Evolutionary conservation across 2,888 invertebrate genomes (phyloP).

Genomic region (Terebella lapidaria): DNA sequence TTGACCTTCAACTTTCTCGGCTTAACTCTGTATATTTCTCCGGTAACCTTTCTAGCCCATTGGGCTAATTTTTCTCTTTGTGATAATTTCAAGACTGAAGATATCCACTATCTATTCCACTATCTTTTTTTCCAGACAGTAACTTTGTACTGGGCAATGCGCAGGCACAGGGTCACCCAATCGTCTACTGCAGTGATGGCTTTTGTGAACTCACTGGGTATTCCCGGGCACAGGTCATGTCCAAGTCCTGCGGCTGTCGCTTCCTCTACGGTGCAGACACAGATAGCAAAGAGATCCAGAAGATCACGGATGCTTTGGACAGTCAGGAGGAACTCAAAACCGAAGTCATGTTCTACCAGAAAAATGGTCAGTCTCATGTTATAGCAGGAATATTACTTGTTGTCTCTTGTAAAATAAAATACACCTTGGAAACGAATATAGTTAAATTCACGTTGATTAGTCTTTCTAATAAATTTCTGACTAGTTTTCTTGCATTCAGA

Average conservation of each 20-base stretch:
- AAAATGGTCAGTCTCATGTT: slow-evolving; percentile 70
- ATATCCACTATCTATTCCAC: neutral
- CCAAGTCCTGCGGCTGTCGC: slow-evolving; percentile 91
- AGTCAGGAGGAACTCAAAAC: slow-evolving; percentile 87
- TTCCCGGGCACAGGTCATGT: slow-evolving; percentile 87
- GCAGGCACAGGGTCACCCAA: slow-evolving; percentile 81
- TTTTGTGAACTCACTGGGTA: slow-evolving; percentile 93
- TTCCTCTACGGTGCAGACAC: slow-evolving; percentile 90
- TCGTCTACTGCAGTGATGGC: slow-evolving; percentile 93
- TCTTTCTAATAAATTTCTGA: too few species aligned
- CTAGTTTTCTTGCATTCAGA: too few species aligned
- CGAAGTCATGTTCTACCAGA: slow-evolving; percentile 91
- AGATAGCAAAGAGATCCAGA: slow-evolving; percentile 69
- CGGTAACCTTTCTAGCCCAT: too few species aligned
- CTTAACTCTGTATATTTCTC: too few species aligned
- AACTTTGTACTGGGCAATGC: slow-evolving; percentile 95
- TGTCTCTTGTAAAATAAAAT: too few species aligned
- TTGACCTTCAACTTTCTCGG: too few species aligned
- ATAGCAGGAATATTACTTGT: neutral
- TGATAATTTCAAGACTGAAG: too few species aligned
- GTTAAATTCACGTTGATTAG: too few species aligned
- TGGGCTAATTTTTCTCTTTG: too few species aligned
- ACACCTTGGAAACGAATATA: too few species aligned
- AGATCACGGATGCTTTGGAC: slow-evolving; percentile 84
- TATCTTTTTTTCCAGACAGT: slow-evolving; percentile 67